Base-by-base conservation (phyloP, 2,113 vertebrate genomes). In the Ifrita kowaldi region DNA sequence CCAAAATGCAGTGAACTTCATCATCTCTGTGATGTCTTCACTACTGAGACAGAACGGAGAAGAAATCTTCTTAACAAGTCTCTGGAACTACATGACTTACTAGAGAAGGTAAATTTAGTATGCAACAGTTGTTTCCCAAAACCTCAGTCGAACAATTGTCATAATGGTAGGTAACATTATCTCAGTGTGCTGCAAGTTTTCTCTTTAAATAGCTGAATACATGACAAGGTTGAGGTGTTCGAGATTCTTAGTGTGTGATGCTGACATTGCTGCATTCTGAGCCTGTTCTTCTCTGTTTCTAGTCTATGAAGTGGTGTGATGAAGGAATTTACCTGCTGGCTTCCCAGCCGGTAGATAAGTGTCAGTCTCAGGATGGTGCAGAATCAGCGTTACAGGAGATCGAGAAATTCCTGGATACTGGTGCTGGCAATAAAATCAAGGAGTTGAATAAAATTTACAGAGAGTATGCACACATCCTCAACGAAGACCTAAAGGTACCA, bases 301-400 rank as follows among this genome's bases (percentile, higher is more conserved):
- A 99, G 99, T 98, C 99, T 55, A 98, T 99, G 89, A 98, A 98
- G 88, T 99, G 99, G 99, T 99, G 98, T 6, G 99, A 99, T 35
- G 98, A 99, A 93, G 99, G 99, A 22, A 99, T 99, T 86, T 99
- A 99, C 96, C 97, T 99, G 95, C 98, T 99, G 97, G 99, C 99
- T 16, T 99, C 98, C 0, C 99, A 99, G 89, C 98, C 99, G 0
- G 99, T 99, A 68, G 99, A 99, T 97, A 99, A 99, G 94, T 99
- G 99, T 97, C 99, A 99, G 87, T 99, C 99, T 47, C 99, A 99
- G 55, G 99, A 99, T 37, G 99, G 99, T 16, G 99, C 99, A 2
- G 99, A 99, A 98, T 97, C 99, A 3, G 99, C 99, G 4, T 97
- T 99, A 73, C 98, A 98, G 94, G 99, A 99, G 93, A 98, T 99